A percentile compares a stretch with the other conserved stretches of the same genome.
These are phyloP conservation scores for Nebria ingens DNA, from an alignment of 1,140 invertebrate species.

Conservation along the genomic window DNA sequence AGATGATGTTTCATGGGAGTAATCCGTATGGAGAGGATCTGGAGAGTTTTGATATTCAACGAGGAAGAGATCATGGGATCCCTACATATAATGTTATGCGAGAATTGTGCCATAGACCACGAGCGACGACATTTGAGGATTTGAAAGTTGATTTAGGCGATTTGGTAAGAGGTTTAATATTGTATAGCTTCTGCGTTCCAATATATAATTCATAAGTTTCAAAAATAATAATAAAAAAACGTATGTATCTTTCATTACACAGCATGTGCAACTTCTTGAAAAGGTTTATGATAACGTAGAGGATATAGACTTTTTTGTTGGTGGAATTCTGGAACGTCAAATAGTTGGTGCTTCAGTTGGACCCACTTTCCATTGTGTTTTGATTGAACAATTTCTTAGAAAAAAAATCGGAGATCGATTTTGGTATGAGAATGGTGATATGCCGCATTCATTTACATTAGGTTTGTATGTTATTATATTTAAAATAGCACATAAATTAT, in stretches of 20 bases:
- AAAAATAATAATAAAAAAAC: neutral
- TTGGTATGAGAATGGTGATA: conserved; percentile 44
- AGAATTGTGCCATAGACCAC: conserved; percentile 59
- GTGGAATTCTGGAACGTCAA: conserved; percentile 38
- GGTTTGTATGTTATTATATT: conserved; percentile 27
- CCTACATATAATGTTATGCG: conserved; percentile 67
- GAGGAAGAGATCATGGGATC: conserved; percentile 76
- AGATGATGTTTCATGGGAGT: conserved; percentile 55
- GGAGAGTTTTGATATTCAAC: conserved; percentile 68
- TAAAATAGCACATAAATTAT: neutral
- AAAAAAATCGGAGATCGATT: conserved; percentile 39
- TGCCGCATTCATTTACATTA: conserved; percentile 39
- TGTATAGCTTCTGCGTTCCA: conserved; percentile 18
- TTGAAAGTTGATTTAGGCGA: conserved; percentile 54
- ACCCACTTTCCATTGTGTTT: conserved; percentile 49
- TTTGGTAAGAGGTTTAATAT: conserved; percentile 37
- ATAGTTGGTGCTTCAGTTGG: conserved; percentile 42
- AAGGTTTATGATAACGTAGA: conserved; percentile 30
- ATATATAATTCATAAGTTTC: conserved; percentile 22
- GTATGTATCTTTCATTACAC: conserved; percentile 14
- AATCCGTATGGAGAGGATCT: conserved; percentile 64
- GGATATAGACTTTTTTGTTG: conserved; percentile 48
- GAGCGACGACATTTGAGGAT: conserved; percentile 57
- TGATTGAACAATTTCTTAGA: conserved; percentile 41
- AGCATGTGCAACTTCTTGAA: conserved; percentile 10